Evolutionary conservation across 2,797 vertebrate species (phyloP), one percentile per base, ranked within the genome.

Genomic region (Meriones psammophilus): DNA sequence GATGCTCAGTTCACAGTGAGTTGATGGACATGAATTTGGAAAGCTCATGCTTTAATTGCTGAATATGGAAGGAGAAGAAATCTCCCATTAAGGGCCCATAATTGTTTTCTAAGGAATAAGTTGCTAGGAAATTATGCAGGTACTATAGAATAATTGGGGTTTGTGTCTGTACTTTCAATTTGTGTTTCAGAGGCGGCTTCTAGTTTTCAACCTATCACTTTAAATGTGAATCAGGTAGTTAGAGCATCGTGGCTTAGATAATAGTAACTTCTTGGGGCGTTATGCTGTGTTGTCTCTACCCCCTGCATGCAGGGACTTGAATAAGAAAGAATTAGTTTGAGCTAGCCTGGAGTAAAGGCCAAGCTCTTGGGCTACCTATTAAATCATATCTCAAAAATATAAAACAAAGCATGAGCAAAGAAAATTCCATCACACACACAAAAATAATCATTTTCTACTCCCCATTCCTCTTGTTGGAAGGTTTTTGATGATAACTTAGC

Each of bases 401-500:
- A 50, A 86, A 66, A 36, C 36, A 36, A 88, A 85, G 42, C 18
- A 68, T 1, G 54, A 42, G 18, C 26, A 88, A 74, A 89, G 28
- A 33, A 39, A 62, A 39, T 39, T 22, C 17, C 15, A 50, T 50
- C 50, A 2, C 9, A 30, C 73, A 68, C 13, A 5, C 24, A 50
- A 64, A 36, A 54, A 39, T 42, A 71, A 91, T 4, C 62, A 20
- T 76, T 60, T 91, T 14, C 71, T 20, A 46, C 17, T 42, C 10
- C 20, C n/a, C 24, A 10, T 62, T 39, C 46, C 33, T 50, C 3
- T 36, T 64, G 15, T 22, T 30, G 69, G 9, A 42, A 18, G 28
- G 8, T 86, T 96, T 95, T 89, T 66, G 33, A 77, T 93, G n/a
- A 36, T 80, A 93, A 92, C 66, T 93, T 89, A 96, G 62, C 50